Percentiles rank a stretch among this genome's conserved stretches.
Evolutionary conservation across 2,797 vertebrate species (phyloP).

Genomic region (Silurus lanzhouensis): DNA sequence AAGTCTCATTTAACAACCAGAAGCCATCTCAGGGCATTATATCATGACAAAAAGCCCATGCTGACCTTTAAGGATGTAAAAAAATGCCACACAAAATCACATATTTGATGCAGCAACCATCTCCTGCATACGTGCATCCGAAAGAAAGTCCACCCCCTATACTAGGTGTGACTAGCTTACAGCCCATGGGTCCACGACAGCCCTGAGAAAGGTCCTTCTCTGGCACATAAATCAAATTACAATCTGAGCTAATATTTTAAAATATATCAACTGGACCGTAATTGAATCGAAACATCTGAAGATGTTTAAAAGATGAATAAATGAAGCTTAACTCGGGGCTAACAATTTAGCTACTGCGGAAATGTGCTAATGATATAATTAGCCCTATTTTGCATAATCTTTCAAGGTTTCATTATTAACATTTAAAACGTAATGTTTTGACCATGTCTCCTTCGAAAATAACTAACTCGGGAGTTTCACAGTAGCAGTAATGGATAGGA

Average conservation of each 20-base stretch:
- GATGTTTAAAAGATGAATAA: no score
- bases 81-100: slow-evolving; percentile 8
- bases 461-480: neutral
- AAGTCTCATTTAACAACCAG: neutral
- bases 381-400: neutral
- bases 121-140: neutral
- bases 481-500: neutral
- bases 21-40: neutral
- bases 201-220: neutral
- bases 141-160: neutral
- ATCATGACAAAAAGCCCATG: neutral
- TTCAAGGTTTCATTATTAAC: neutral
- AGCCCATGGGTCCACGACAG: neutral
- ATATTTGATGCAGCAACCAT: slow-evolving; percentile 7
- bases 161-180: neutral
- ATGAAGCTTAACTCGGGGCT: neutral
- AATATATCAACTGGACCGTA: neutral
- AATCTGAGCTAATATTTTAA: neutral
- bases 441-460: neutral
- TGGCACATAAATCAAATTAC: neutral
- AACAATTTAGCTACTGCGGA: neutral
- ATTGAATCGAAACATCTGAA: neutral
- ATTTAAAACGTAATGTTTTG: neutral
- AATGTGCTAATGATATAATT: neutral
- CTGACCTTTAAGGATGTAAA: slow-evolving; percentile 12